Evolutionary conservation across 1,140 invertebrate species (phyloP), one percentile per base, ranked within the genome.

Genomic region (Araneus ventricosus): DNA sequence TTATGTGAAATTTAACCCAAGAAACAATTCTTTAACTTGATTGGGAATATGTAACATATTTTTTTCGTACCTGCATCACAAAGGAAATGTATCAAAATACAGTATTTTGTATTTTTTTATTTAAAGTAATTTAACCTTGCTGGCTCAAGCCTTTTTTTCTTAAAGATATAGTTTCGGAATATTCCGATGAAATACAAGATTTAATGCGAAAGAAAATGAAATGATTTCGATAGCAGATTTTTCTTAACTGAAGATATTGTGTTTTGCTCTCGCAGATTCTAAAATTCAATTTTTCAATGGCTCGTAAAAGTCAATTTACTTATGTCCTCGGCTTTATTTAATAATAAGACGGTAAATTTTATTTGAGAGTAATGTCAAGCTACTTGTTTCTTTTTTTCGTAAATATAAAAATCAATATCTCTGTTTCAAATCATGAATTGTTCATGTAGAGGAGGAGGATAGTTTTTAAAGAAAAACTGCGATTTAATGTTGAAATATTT

Each of bases 11-110:
- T 80, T 80, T 41, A 80, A 80, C 75, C 75, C 75, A 37, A 80
- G 75, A 80, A 80, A 37, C 75, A 80, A 39, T 80, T 80, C 39
- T 80, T 80, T 39, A 80, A 80, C 34, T 80, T 80, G 75, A 80
- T 80, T 80, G 75, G 75, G 34, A 80, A 37, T 67, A 30, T 67
- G 63, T 67, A 67, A 67, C 63, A 30, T 67, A 67, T n/a, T 27
- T 67, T 67, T 67, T 67, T 67, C 27, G n/a, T 67, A 30, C 63
- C 8, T 67, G 14, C 63, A 10, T 8, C 27, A 67, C 27, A 67
- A n/a, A 67, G 27, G 7, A 27, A 67, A 52, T 67, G 27, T 67
- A 67, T 67, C 63, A 67, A 67, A 67, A 67, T n/a, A 67, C 63
- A 67, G 10, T 27, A 67, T 67, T 67, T 67, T 67, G 24, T 67